Conservation (phyloP, 2,888 invertebrate species). For the Zaprionus obscuricornis region DNA sequence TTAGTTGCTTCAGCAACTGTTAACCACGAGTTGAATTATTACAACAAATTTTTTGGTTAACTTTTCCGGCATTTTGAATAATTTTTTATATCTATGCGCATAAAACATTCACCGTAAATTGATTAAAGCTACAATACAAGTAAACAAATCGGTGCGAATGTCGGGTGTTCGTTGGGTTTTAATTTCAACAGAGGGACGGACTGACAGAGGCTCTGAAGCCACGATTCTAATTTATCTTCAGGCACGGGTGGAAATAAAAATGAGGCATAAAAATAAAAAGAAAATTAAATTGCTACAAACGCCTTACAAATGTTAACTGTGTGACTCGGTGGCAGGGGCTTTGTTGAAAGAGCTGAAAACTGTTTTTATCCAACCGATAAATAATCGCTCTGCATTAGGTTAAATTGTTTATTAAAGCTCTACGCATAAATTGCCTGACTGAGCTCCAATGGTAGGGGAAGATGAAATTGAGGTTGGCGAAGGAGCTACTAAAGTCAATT, state of each 20-base stretch:
- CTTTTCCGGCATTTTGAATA: slow-evolving; percentile 40
- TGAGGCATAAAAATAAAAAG: too few species aligned
- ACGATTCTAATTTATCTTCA: slow-evolving; percentile 74
- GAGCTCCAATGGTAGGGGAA: background rate
- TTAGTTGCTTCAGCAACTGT: too few species aligned
- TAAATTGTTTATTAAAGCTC: slow-evolving; percentile 77
- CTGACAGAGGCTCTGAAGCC: slow-evolving; percentile 42
- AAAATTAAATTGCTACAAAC: slow-evolving; percentile 67
- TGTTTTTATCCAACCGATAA: slow-evolving; percentile 53
- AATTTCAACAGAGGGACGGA: slow-evolving; percentile 44
- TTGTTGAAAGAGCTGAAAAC: slow-evolving; percentile 73
- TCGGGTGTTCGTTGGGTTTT: slow-evolving; percentile 38
- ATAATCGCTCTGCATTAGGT: slow-evolving; percentile 71
- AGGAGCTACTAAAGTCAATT: slow-evolving; percentile 52
- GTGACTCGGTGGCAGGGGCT: slow-evolving; percentile 77
- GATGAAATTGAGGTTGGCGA: background rate
- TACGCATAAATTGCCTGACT: slow-evolving; percentile 53
- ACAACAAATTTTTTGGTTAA: too few species aligned
- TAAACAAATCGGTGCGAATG: slow-evolving; percentile 46
- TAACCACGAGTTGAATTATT: too few species aligned
- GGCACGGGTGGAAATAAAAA: slow-evolving; percentile 34
- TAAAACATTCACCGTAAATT: slow-evolving; percentile 75
- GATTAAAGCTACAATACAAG: slow-evolving; percentile 65
- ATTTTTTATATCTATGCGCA: slow-evolving; percentile 63
- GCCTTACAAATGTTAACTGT: slow-evolving; percentile 79